Evolutionary conservation across 2,113 vertebrate species (phyloP).

Genomic region (Glaucomys volans): DNA sequence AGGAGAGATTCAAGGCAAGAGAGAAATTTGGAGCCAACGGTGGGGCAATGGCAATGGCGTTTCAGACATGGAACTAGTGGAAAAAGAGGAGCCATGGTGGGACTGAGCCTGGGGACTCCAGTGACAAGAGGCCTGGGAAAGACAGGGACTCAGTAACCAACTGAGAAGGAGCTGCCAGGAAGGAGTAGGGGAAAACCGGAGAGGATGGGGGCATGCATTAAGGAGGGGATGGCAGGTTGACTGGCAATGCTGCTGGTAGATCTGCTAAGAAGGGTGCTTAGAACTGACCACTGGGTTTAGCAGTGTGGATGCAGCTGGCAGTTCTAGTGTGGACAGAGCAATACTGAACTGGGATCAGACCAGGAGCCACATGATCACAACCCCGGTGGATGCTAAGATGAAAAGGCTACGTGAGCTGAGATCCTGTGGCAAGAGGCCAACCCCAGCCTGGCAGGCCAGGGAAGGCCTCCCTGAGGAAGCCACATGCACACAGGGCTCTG

Average conservation of each 20-base stretch:
- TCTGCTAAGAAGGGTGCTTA: not conserved
- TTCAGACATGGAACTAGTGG: not conserved
- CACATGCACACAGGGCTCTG: not conserved
- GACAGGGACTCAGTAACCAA: not conserved
- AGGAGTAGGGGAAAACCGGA: not conserved
- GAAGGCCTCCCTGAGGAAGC: not conserved
- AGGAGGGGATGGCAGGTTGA: too few relatives aligned
- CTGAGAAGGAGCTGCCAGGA: not conserved
- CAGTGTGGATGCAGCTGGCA: not conserved
- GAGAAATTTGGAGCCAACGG: not conserved
- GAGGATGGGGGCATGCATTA: too few relatives aligned
- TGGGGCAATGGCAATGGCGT: too few relatives aligned
- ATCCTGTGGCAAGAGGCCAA: not conserved
- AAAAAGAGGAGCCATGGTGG: not conserved
- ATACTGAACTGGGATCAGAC: not conserved
- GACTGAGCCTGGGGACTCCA: too few relatives aligned
- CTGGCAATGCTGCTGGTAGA: too few relatives aligned
- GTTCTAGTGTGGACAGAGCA: not conserved
- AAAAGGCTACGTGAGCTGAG: not conserved
- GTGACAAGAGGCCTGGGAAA: not conserved
- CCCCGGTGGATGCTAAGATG: rapidly evolving
- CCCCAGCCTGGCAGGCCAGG: not conserved
- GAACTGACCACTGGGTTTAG: not conserved
- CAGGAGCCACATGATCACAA: not conserved
- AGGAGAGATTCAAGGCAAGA: not conserved